Evolutionary conservation across 2,113 vertebrate genomes (phyloP), one percentile per base, ranked within the genome.

Genomic region (Eolophus roseicapilla): DNA sequence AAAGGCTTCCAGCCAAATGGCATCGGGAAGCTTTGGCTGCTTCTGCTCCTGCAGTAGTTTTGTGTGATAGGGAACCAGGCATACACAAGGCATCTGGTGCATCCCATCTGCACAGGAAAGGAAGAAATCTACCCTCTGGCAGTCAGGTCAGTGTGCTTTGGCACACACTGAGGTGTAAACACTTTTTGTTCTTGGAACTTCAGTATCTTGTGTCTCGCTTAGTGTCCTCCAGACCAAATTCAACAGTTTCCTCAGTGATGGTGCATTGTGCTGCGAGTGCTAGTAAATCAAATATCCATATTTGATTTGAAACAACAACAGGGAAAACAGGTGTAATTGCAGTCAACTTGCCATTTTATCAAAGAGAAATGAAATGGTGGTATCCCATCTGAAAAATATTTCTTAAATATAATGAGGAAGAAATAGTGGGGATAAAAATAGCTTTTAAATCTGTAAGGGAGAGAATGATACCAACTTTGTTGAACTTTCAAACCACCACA

Each of bases 351-450:
- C 44, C 8, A 20, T 95, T 93, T 94, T 90, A 39, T 80, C 60
- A 74, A 83, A 88, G 71, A 33, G 28, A 37, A 80, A 46, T 62
- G 86, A 92, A 90, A 73, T 53, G 50, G 31, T 78, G n/a, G 37
- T 86, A 69, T 86, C n/a, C 35, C 59, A 59, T 83, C 68, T 90
- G 53, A 94, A 96, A 95, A 83, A 35, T 74, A 49, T 77, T 85
- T 82, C n/a, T 80, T 75, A 67, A 82, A 65, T 41, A n/a, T 77
- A 76, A 87, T 27, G 50, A 89, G 71, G 63, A 91, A 53, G 53
- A 77, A 90, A 88, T 31, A 81, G 9, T 23, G 46, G 5, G 35
- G 75, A 46, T 1, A 1, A 70, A 88, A 90, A 84, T 88, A 25
- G 4, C 43, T 75, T 7, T 79, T 21, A 71, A 86, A 88, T 75